phyloP scores from a whole-genome alignment of 1,140 invertebrate genomes.

The Pachypeltis micranthus region DNA sequence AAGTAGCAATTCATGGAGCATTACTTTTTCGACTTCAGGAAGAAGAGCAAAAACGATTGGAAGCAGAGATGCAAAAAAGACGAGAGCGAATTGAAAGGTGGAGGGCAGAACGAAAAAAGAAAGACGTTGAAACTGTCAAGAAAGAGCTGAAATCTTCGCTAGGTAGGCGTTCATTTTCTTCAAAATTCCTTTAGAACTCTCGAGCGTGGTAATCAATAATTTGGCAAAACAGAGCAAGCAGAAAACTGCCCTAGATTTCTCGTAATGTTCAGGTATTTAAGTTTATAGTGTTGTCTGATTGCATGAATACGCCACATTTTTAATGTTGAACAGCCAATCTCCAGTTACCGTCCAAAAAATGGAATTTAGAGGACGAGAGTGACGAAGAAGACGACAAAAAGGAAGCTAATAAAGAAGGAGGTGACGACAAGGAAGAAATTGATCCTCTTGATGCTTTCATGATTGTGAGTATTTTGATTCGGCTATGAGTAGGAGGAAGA shows the following conservation, averaged over 20 bases:
- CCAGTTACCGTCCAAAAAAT: conserved; percentile 60
- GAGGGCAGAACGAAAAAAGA: conserved; percentile 76
- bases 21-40: conserved; percentile 43
- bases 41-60: conserved; percentile 77
- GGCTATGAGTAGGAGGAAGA: too few relatives aligned
- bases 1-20: background rate
- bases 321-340: conserved; percentile 36
- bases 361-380: conserved; percentile 85
- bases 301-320: background rate
- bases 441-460: conserved; percentile 96
- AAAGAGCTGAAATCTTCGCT: conserved; percentile 47
- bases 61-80: conserved; percentile 92
- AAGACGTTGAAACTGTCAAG: conserved; percentile 66
- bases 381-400: conserved; percentile 54
- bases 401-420: conserved; percentile 37
- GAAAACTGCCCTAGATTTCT: background rate
- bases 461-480: conserved; percentile 55
- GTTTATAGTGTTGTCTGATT: background rate
- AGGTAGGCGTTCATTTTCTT: too few relatives aligned
- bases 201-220: too few relatives aligned
- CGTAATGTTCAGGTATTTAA: background rate
- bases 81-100: conserved; percentile 87
- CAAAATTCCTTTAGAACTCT: too few relatives aligned
- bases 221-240: too few relatives aligned
- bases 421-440: conserved; percentile 63